Percentiles rank a stretch among this genome's conserved stretches.
Evolutionary conservation across 2,113 vertebrate genomes (phyloP).

Genomic region (Tricholaema leucomelas): DNA sequence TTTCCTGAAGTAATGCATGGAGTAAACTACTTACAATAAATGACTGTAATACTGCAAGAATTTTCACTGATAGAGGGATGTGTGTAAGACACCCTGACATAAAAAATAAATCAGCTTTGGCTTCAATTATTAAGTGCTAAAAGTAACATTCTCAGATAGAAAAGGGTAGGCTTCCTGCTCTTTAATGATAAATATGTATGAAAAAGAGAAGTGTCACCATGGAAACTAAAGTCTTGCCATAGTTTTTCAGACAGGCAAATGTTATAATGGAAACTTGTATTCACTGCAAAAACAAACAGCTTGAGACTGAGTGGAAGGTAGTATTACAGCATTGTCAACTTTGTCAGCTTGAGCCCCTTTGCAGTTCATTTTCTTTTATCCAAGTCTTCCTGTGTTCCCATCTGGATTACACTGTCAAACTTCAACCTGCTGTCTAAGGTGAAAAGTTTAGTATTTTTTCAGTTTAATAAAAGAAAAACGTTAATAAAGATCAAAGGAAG

Average conservation of each 20-base stretch:
- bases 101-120: constrained; percentile 74
- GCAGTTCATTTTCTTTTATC: constrained; percentile 51
- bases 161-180: constrained; percentile 59
- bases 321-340: constrained; percentile 17
- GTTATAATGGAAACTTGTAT: constrained; percentile 54
- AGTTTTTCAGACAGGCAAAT: constrained; percentile 60
- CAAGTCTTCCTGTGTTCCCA: constrained; percentile 29
- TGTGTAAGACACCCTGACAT: constrained; percentile 65
- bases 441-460: constrained; percentile 57
- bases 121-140: constrained; percentile 74
- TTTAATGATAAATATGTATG: constrained; percentile 72
- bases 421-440: constrained; percentile 45
- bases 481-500: constrained; percentile 56
- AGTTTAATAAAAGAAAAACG: constrained; percentile 38
- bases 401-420: constrained; percentile 35
- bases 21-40: constrained; percentile 67
- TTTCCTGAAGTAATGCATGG: constrained; percentile 61
- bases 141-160: constrained; percentile 65
- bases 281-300: constrained; percentile 64
- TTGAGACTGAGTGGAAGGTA: background rate
- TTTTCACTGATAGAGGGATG: constrained; percentile 58
- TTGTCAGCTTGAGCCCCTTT: background rate
- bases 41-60: background rate
- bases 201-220: constrained; percentile 71
- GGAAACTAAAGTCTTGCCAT: constrained; percentile 65